Base-by-base conservation (phyloP, 2,888 invertebrate genomes). In the Philaethria dido region DNA sequence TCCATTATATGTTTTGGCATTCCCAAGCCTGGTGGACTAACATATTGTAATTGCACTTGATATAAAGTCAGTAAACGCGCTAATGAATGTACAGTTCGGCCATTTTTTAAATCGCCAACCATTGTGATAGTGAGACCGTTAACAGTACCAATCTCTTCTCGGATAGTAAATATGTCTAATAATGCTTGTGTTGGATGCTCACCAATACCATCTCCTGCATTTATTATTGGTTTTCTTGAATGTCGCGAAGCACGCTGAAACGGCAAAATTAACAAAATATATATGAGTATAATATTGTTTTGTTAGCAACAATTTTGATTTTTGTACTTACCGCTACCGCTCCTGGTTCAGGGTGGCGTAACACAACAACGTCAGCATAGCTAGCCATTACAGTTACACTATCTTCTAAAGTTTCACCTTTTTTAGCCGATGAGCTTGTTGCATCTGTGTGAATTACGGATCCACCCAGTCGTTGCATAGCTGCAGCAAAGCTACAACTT, bases 161-260 rank as follows among this genome's bases (percentile, higher is more conserved):
- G 94, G 77, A 99, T 99, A 5, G 99, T 99, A 82, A 99, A 99
- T 3, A 99, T 95, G 82, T 99, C 99, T 11, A 99, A 93, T 14
- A 99, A 92, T 0, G 99, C 99, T 93, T 99, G 99, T 0, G 99
- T 99, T 0, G 99, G 99, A 88, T 99, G 99, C 84, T 99, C 99
- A 0, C 99, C 99, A 0, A 97, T 94, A 9, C 99, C 99, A 89
- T 99, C 99, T 1, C 99, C 99, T 13, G 99, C 99, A 91, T 99
- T 99, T 62, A 99, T 95, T n/a, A 99, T 89, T 0, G 99, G 98
- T 80, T 97, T 98, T 1, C 97, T 94, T 75, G 96, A 96, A 69
- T 95, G 95, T 16, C 95, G 94, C 0, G 98, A 95, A 0, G 97
- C 98, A 77, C 95, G 94, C 97, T 98, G 80, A 80, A 83, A 80